Base-by-base conservation (phyloP, 2,113 vertebrate genomes). In the Microtus pennsylvanicus region DNA sequence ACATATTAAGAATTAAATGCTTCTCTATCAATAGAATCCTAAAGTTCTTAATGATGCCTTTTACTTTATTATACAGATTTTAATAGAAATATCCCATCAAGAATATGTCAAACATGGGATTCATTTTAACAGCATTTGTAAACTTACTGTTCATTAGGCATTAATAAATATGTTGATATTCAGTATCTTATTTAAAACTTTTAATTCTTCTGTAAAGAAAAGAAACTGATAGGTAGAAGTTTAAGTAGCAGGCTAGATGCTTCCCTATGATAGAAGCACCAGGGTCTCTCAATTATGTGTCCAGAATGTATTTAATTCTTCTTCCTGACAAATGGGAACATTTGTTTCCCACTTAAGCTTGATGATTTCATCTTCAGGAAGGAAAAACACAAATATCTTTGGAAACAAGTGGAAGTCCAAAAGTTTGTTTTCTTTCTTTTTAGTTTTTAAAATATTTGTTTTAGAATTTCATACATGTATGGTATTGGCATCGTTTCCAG, bases 321-420 rank as follows among this genome's bases (percentile, higher is more conserved):
- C 76, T 90, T 35, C 47, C 83, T 81, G 80, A 92, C 38, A 93
- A 94, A 87, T 33, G 87, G 88, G 81, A 86, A 94, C 16, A 95
- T 75, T 89, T 92, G 9, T 76, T 92, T 86, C n/a, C 55, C 52
- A 91, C 12, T 90, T 89, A 91, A 42, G 24, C 52, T 24, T 81
- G n/a, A 92, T 96, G 87, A 96, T 70, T 96, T 97, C 50, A 87
- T 96, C 94, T 96, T 96, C 87, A 95, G 91, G 90, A 97, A 97
- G 47, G 24, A 96, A 95, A 95, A 91, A 80, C 75, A 94, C 78
- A 97, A 94, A 94, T 87, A 96, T 74, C 80, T 24, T 87, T 74
- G 67, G 86, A 19, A 75, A 96, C 9, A 95, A 7, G 13, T 50
- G 69, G 65, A 97, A 96, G 1, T 96, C 47, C 75, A 90, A 95